Evolutionary conservation across 2,797 vertebrate species (phyloP).

Genomic region (Scolopax bukidnonensis): DNA sequence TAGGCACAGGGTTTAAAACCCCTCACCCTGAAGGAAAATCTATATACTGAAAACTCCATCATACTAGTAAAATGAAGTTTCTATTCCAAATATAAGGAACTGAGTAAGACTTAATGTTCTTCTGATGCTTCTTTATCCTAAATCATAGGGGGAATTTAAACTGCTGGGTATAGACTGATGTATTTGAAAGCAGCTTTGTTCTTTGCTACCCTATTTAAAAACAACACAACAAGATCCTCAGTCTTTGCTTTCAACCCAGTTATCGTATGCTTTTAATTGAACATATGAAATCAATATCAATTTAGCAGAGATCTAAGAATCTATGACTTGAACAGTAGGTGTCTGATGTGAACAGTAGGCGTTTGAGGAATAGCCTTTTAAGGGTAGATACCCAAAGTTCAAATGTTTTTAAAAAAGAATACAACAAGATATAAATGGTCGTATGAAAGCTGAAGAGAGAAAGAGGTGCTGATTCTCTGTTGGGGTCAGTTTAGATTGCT

Average conservation of each 20-base stretch:
- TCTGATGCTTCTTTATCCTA: background rate
- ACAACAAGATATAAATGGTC: background rate
- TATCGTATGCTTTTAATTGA: slow-evolving; percentile 61
- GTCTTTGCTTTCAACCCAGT: background rate
- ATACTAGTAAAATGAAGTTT: background rate
- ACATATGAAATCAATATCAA: slow-evolving; percentile 65
- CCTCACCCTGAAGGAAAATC: background rate
- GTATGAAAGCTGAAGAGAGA: background rate
- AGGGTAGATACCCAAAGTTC: slow-evolving; percentile 31
- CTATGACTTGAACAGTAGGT: slow-evolving; percentile 59
- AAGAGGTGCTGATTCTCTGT: background rate
- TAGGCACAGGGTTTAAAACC: background rate
- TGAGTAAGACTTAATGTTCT: background rate
- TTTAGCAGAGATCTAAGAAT: slow-evolving; percentile 61
- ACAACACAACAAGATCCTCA: background rate
- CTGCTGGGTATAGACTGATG: background rate
- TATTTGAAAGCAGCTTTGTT: background rate
- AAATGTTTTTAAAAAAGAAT: slow-evolving; percentile 18
- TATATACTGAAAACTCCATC: background rate
- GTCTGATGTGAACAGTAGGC: slow-evolving; percentile 57
- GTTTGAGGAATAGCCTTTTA: slow-evolving; percentile 61
- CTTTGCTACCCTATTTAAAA: slow-evolving; percentile 18
- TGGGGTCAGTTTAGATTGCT: background rate
- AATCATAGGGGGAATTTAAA: background rate
- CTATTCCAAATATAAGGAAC: background rate